Evolutionary conservation across 2,113 vertebrate species (phyloP), one percentile per base, ranked within the genome.

Genomic region (Onychostoma macrolepis): DNA sequence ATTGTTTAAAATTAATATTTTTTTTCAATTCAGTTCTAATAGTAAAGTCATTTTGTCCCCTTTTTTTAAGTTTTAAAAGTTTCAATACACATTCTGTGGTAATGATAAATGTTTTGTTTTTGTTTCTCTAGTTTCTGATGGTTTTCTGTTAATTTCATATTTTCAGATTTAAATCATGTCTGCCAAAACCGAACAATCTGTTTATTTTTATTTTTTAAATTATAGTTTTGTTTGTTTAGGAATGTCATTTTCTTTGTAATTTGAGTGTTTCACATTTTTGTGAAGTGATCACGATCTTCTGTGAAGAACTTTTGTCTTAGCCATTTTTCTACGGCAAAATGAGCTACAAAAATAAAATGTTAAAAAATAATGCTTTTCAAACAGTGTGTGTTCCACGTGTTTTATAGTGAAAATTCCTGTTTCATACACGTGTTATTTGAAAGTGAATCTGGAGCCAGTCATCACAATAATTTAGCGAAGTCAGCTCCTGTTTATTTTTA

Each of bases 251-350:
- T 80, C 13, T 85, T 45, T 89, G 84, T 88, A 56, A 79, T 43
- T 81, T 80, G 86, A 17, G 38, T 90, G 88, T 92, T 96, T 95
- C 94, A 95, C 95, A 93, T 95, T 95, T 94, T 94, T 90, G 95
- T 95, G 95, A 95, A 95, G 89, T 90, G 89, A 86, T 90, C 89
- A 87, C 90, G 92, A 85, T 96, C 95, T 96, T 96, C 95, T 95
- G 91, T 96, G 95, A 96, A 96, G 95, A 96, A 77, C 93, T 93
- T 89, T 92, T 94, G 91, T 93, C 91, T 93, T 92, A 92, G 93
- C 91, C 92, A 87, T 91, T 93, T 92, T 84, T 92, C 88, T 65
- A 38, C 1, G 2, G 33, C 91, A 83, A 91, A 86, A 89, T 89
- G 83, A 91, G 83, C 38, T 19, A 63, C 15, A 26, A 6, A 91